A percentile compares a stretch with the other conserved stretches of the same genome.
Evolutionary conservation across 2,888 invertebrate genomes (phyloP).

Genomic region (Pterostichus madidus): DNA sequence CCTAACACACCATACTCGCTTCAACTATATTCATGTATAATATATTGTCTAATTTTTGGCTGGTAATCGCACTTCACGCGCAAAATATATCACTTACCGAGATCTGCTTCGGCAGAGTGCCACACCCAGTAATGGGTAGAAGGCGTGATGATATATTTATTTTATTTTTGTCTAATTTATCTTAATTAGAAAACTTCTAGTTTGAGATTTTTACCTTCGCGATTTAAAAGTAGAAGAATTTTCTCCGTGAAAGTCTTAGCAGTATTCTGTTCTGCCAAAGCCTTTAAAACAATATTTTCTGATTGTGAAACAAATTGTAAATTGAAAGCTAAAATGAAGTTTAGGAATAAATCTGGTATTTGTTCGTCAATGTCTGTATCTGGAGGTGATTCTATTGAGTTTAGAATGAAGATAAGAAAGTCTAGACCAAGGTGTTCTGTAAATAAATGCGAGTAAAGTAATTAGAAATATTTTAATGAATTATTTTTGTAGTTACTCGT

Average conservation of each 20-base stretch:
- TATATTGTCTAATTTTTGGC: too few species aligned
- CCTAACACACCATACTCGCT: too few species aligned
- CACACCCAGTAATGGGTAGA: too few species aligned
- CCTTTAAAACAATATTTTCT: conserved; percentile 86
- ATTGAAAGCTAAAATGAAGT: conserved; percentile 92
- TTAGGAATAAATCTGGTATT: conserved; percentile 91
- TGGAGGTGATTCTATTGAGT: conserved; percentile 89
- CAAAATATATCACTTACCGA: too few species aligned
- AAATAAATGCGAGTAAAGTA: conserved; percentile 71
- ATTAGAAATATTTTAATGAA: not conserved
- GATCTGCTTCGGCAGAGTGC: too few species aligned
- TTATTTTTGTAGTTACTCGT: conserved; percentile 7
- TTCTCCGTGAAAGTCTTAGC: conserved; percentile 96
- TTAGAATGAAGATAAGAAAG: conserved; percentile 89
- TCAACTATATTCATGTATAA: too few species aligned
- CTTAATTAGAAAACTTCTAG: too few species aligned
- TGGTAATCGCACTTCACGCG: too few species aligned
- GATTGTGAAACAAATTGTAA: conserved; percentile 85
- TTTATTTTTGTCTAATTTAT: too few species aligned
- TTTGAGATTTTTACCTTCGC: conserved; percentile 85
- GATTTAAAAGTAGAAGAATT: conserved; percentile 90
- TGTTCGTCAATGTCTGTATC: conserved; percentile 91
- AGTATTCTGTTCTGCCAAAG: conserved; percentile 83
- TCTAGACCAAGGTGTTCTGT: conserved; percentile 91
- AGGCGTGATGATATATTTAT: too few species aligned